Base-by-base conservation (phyloP, 2,797 vertebrate species). In the Anabas testudineus region DNA sequence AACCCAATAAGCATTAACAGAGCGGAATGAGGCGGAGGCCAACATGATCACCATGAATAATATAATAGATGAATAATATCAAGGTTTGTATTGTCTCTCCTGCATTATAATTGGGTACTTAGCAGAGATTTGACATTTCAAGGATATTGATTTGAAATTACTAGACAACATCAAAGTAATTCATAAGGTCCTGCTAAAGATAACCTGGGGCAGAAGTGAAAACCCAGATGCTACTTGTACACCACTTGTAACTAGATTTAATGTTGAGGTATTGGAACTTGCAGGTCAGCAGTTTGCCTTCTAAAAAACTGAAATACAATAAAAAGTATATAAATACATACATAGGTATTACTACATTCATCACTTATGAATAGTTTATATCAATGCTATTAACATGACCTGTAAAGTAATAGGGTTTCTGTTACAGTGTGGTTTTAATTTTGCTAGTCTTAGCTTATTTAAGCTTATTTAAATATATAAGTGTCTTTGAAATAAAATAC, bases 81-180 rank as follows among this genome's bases (percentile, higher is more conserved):
- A 39, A 24, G 13, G n/a, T 42, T 30, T 49, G 13, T 19, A 7
- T 42, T 26, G 18, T 13, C 19, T 54, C 21, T 45, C 7, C 8
- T 37, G 18, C 18, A 60, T 55, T 8, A 28, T 22, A 9, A 52
- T 36, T 14, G 4, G 14, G 2, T 14, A 22, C 30, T 59, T 24
- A 32, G 24, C 10, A 59, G n/a, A 34, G 15, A 24, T 26, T 46
- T 32, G 30, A 10, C 22, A 55, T 56, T 14, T 58, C 12, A 18
- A 24, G 21, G 26, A 16, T 46, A 32, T 3, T 67, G 60, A 70
- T 52, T 60, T 42, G 7, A 57, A 67, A 45, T 48, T 1, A 42
- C 16, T 28, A 18, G 49, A 49, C 15, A 12, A 41, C 15, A 51
- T 0, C 1, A 13, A 57, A 53, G 12, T 22, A 3, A 21, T 46